Base-by-base conservation (phyloP, 2,888 invertebrate genomes). In the Lumbricus terrestris region DNA sequence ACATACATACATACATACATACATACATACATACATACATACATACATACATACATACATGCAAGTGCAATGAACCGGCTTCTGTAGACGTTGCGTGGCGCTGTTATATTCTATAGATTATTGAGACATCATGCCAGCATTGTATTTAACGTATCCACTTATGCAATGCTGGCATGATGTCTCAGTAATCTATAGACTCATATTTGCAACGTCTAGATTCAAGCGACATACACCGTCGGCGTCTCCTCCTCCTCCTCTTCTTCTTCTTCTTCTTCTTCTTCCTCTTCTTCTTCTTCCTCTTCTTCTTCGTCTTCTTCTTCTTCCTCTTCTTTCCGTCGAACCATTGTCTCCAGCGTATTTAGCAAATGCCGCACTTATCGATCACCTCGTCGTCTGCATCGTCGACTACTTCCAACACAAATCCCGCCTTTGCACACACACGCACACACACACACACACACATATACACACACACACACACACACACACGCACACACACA, bases 1-100 rank as follows among this genome's bases (percentile, higher is more conserved):
- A 88, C 40, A 88, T 88, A 88, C 40, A 88, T 88, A 88, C 6
- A 88, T 16, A 88, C 40, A 88, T 88, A 16, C 6, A 34, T 88
- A 16, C 15, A 88, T 88, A 88, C 20, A 88, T 88, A 88, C 40
- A 88, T 16, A 18, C 47, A 47, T 47, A 5, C 47, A 47, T 47
- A 47, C 47, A 47, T 47, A 47, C 15, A 47, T 15, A 47, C 18
- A 3, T 47, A 47, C 47, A 15, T 47, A 47, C 47, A 15, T 47
- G n/a, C n/a, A 69, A 29, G 8, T 8, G 0, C n/a, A 69, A 69
- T 69, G n/a, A 29, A 69, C n/a, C n/a, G 69, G 69, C 16, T 1
- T 69, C 29, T 69, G 69, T 13, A n/a, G 54, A 54, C 54, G 13
- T 8, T 29, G 54, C 4, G 54, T 54, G 29, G 11, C 18, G 2